Percentiles rank a stretch among this genome's conserved stretches.
These are phyloP conservation scores for Cyanoderma ruficeps DNA, from an alignment of 2,113 vertebrate genomes.

Conservation along the genomic window DNA sequence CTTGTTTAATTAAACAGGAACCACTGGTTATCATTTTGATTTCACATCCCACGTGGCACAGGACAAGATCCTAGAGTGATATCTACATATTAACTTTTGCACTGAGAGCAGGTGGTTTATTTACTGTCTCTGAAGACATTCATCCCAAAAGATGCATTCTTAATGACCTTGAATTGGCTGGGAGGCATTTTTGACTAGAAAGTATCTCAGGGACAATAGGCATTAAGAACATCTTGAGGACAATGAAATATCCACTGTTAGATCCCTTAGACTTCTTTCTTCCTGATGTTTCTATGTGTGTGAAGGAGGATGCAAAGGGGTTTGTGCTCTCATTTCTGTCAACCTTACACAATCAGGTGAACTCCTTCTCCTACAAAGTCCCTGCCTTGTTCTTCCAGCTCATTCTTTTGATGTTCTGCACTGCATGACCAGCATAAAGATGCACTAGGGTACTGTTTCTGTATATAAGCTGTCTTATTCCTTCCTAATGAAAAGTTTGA, in stretches of 20 bases:
- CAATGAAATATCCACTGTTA: background rate
- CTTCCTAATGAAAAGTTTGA: background rate
- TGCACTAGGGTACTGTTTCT: background rate
- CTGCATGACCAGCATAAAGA: background rate
- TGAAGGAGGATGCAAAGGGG: background rate
- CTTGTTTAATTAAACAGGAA: background rate
- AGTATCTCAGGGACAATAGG: background rate
- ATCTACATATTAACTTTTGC: background rate
- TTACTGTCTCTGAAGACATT: background rate
- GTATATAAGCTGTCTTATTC: background rate
- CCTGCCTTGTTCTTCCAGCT: background rate
- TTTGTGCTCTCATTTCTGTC: background rate
- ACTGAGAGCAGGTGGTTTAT: background rate
- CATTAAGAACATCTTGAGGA: background rate
- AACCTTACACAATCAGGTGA: background rate
- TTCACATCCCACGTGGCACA: background rate
- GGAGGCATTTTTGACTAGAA: background rate
- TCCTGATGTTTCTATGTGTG: background rate
- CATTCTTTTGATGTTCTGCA: background rate
- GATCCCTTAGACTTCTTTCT: background rate
- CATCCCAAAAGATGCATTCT: background rate
- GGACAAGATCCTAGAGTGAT: background rate
- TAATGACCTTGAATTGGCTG: background rate
- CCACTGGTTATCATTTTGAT: background rate
- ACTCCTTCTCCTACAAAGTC: background rate